phyloP scores from a whole-genome alignment of 2,797 vertebrate genomes.

The Percopsis omiscomaycus region DNA sequence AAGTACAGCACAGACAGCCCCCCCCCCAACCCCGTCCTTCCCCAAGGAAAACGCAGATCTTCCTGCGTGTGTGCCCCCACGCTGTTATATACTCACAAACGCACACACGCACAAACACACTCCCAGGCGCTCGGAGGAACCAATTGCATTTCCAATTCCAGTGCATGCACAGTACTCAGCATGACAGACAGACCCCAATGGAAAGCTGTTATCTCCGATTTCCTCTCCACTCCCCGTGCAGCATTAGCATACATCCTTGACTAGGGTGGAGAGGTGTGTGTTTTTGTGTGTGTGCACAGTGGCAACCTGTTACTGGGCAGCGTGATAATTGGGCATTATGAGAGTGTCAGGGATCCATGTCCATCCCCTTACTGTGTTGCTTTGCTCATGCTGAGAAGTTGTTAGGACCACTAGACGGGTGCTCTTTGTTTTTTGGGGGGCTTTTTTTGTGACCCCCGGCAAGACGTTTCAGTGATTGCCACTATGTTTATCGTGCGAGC shows the following conservation, averaged over 20 bases:
- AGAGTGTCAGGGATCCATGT: not conserved
- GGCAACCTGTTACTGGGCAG: constrained; percentile 8
- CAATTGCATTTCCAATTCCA: constrained; percentile 56
- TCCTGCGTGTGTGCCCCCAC: not conserved
- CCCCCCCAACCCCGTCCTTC: constrained; percentile 17
- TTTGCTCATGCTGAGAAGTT: too few relatives aligned
- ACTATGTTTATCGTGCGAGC: constrained; percentile 46
- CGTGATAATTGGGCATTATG: constrained; percentile 2
- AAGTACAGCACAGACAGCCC: constrained; percentile 13
- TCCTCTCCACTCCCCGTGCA: constrained; percentile 51
- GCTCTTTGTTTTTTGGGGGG: constrained; percentile 6
- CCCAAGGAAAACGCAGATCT: constrained; percentile 32
- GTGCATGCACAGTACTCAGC: constrained; percentile 48
- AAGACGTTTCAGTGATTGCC: constrained; percentile 23
- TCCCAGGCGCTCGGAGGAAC: constrained; percentile 8
- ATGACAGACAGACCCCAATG: constrained; percentile 52
- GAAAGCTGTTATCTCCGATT: constrained; percentile 63
- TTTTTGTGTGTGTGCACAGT: constrained; percentile 15
- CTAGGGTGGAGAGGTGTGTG: not conserved
- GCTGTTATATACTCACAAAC: not conserved
- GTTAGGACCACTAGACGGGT: not conserved
- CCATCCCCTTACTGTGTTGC: too few relatives aligned
- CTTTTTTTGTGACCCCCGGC: constrained; percentile 6
- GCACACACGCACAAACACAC: constrained; percentile 10
- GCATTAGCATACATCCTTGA: constrained; percentile 51